Conservation (phyloP, 2,113 vertebrate species). For the Ancistrus triradiatus region DNA sequence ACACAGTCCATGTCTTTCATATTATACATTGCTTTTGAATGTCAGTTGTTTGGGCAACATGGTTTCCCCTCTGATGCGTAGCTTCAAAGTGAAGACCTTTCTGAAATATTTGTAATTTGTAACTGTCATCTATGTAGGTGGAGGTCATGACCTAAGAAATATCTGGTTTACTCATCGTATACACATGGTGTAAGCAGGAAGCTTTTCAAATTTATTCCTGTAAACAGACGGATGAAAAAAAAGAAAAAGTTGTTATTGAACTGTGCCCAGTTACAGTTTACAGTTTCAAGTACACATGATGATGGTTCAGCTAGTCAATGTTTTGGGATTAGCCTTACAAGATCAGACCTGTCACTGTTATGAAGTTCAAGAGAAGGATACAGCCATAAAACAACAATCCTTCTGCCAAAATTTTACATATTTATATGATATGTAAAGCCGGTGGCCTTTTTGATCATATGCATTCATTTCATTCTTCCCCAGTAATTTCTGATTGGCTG, state of each 20-base stretch:
- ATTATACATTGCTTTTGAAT: no score
- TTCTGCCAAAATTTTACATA: no score
- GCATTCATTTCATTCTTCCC: no score
- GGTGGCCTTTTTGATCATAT: no score
- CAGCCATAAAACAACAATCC: no score
- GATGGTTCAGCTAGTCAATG: constrained; percentile 3
- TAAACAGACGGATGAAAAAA: background rate
- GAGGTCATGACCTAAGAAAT: background rate
- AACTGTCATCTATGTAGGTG: background rate
- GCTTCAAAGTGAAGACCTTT: background rate
- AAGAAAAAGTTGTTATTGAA: background rate
- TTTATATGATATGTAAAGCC: no score
- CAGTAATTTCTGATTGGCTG: no score
- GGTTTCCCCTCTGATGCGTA: no score
- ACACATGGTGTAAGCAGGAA: background rate
- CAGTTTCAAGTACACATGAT: constrained; percentile 1
- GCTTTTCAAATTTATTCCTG: background rate
- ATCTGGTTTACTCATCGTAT: background rate
- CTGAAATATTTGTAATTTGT: background rate
- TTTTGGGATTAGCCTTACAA: constrained; percentile 18
- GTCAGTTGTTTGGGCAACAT: no score
- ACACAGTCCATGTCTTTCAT: no score
- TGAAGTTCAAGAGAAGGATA: background rate
- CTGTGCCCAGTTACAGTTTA: background rate
- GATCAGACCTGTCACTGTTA: constrained; percentile 12